Evolutionary conservation across 2,888 invertebrate species (phyloP).

Genomic region (Orgyia antiqua): DNA sequence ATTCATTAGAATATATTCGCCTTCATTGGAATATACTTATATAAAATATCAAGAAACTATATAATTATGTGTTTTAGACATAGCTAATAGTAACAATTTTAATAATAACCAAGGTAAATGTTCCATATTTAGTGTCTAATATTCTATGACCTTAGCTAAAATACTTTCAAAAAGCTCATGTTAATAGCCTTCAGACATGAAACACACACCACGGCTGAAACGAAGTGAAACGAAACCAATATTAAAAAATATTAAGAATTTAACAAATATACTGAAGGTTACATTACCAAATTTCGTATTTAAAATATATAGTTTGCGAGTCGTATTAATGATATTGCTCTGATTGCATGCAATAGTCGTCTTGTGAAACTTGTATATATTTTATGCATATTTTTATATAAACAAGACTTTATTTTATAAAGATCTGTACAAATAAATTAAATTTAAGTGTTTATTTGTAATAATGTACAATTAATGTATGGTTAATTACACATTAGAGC

Average conservation of each 20-base stretch:
- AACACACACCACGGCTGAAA: constrained; percentile 11
- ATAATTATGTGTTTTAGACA: no score
- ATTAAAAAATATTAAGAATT: constrained; percentile 6
- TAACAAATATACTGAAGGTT: constrained; percentile 16
- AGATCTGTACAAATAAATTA: no score
- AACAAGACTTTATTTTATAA: constrained; percentile 19
- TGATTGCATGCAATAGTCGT: constrained; percentile 16
- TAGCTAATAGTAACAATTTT: constrained; percentile 3
- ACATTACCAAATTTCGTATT: constrained; percentile 14
- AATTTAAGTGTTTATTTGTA: no score
- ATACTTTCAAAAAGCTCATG: constrained; percentile 28
- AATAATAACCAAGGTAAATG: constrained; percentile 21
- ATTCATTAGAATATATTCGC: no score
- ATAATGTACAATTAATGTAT: no score
- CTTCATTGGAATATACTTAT: no score
- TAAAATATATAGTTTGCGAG: constrained; percentile 12
- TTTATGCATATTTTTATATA: constrained; percentile 21
- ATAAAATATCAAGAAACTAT: no score
- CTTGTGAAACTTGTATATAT: constrained; percentile 9
- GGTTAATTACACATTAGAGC: no score
- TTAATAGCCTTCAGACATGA: constrained; percentile 18
- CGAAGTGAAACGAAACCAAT: constrained; percentile 7
- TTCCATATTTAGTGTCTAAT: constrained; percentile 21
- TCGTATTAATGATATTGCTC: constrained; percentile 15
- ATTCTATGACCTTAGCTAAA: constrained; percentile 25